Evolutionary conservation across 1,140 invertebrate genomes (phyloP).

Genomic region (Acyrthosiphon pisum): DNA sequence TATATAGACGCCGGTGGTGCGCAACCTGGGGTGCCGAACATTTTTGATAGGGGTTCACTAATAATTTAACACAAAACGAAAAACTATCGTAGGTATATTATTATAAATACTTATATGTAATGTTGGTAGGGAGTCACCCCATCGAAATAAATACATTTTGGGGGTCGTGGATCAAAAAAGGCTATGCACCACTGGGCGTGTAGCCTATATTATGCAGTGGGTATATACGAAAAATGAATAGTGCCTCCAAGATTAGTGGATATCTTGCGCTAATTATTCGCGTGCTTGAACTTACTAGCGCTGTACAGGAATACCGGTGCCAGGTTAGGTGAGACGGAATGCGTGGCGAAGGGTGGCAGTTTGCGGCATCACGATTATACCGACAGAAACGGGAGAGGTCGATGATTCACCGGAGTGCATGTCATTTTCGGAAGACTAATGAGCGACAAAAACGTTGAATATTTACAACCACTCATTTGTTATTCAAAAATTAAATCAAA

Average conservation of each 20-base stretch:
- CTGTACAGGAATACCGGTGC: neutral
- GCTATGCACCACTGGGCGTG: neutral
- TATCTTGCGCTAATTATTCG: neutral
- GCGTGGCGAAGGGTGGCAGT: neutral
- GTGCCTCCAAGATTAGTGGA: neutral
- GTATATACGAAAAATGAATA: neutral
- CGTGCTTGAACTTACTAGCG: neutral
- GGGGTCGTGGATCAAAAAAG: too few relatives aligned
- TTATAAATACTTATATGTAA: too few relatives aligned
- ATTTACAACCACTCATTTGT: slow-evolving; percentile 24
- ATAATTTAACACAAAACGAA: too few relatives aligned
- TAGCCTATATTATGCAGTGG: neutral
- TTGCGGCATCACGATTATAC: too few relatives aligned
- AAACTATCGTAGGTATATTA: too few relatives aligned
- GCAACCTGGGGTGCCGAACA: too few relatives aligned
- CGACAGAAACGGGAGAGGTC: neutral
- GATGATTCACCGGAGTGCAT: neutral
- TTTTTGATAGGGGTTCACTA: too few relatives aligned
- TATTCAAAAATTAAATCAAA: slow-evolving; percentile 43
- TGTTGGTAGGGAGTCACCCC: too few relatives aligned
- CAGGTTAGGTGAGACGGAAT: neutral
- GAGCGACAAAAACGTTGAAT: slow-evolving; percentile 27
- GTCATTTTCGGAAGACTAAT: neutral
- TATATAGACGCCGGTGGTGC: neutral
- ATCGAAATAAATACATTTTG: too few relatives aligned